Conservation (phyloP, 2,113 vertebrate genomes). For the Peucedramus taeniatus region DNA sequence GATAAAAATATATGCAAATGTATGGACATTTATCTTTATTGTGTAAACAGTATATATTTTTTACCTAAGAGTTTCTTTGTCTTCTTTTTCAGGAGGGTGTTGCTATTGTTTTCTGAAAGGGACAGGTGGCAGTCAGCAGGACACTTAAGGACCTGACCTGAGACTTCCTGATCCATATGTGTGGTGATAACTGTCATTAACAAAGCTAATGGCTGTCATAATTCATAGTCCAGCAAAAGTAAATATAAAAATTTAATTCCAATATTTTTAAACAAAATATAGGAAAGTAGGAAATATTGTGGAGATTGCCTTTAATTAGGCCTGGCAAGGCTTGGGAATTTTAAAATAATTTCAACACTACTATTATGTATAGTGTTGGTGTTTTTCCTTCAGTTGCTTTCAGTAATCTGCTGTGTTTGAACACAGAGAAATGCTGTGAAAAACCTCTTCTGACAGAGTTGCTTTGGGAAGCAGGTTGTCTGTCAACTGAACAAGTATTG, state of each 20-base stretch:
- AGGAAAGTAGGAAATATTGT: background rate
- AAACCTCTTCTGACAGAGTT: background rate
- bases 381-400: background rate
- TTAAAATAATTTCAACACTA: background rate
- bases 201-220: background rate
- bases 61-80: background rate
- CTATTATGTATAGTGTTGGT: background rate
- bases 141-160: background rate
- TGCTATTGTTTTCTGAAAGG: background rate
- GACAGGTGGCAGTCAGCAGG: background rate
- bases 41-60: background rate
- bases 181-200: background rate
- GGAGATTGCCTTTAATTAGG: background rate
- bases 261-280: background rate
- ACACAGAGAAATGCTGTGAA: background rate
- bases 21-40: background rate
- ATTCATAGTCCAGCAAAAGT: background rate
- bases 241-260: background rate
- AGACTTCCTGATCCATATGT: background rate
- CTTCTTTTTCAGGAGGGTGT: background rate
- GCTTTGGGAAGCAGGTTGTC: background rate
- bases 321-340: background rate
- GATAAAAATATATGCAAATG: background rate
- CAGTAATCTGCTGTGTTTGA: background rate
- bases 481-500: background rate